These are phyloP conservation scores for Sebastes glaucus DNA, from an alignment of 2,797 vertebrate genomes.

Conservation along the genomic window DNA sequence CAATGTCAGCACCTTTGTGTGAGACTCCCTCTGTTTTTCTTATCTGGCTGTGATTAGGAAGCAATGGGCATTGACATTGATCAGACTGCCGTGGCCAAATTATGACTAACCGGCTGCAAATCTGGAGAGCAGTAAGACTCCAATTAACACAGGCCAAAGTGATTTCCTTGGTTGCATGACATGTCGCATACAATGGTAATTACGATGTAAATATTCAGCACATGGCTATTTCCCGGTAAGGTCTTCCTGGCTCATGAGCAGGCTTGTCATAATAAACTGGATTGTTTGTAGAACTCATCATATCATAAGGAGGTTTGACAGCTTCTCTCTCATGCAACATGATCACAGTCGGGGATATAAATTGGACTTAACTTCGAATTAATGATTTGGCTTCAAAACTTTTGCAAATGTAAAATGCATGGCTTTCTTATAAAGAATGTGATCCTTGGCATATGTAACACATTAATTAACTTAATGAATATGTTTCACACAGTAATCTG, in stretches of 20 bases:
- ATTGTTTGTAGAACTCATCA: slow-evolving; percentile 10
- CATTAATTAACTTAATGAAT: background rate
- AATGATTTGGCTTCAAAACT: background rate
- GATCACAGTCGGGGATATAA: background rate
- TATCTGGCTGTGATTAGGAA: slow-evolving; percentile 46
- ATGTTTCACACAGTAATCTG: background rate
- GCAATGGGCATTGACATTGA: slow-evolving; percentile 28
- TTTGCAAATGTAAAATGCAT: background rate
- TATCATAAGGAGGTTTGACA: background rate
- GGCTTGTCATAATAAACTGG: slow-evolving; percentile 12
- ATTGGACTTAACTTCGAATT: background rate
- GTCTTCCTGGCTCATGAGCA: slow-evolving; percentile 1
- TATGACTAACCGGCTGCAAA: slow-evolving; percentile 18
- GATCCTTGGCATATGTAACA: background rate
- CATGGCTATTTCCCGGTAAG: background rate
- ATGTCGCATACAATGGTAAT: slow-evolving; percentile 40
- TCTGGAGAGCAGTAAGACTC: slow-evolving; percentile 42
- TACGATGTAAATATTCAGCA: slow-evolving; percentile 41
- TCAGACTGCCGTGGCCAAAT: slow-evolving; percentile 48
- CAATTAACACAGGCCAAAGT: slow-evolving; percentile 49
- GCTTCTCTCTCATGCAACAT: background rate
- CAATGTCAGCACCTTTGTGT: background rate
- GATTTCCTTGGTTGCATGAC: slow-evolving; percentile 53
- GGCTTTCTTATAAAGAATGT: background rate
- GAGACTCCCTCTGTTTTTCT: slow-evolving; percentile 36